These are phyloP conservation scores for Gallinago solitaria DNA, from an alignment of 2,797 vertebrate species.

Conservation along the genomic window DNA sequence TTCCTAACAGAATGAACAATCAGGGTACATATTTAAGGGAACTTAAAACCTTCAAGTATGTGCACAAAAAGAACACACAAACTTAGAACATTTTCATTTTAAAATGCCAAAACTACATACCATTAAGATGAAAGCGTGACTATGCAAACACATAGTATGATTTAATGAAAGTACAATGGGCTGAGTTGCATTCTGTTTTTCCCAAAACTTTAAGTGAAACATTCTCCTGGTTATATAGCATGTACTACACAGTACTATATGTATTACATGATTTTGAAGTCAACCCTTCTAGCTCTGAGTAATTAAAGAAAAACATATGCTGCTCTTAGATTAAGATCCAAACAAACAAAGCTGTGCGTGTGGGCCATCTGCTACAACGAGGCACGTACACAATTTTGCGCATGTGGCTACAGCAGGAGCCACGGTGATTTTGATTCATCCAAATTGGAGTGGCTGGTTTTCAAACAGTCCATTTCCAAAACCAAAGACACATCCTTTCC, in stretches of 20 bases:
- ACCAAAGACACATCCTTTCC: background rate
- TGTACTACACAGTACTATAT: background rate
- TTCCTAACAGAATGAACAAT: background rate
- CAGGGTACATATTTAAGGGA: background rate
- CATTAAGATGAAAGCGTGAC: background rate
- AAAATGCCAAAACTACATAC: background rate
- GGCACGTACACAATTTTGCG: background rate
- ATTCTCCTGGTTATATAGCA: background rate
- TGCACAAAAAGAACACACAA: background rate
- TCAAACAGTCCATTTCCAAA: background rate
- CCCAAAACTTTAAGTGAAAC: background rate
- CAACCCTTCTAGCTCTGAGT: conserved; percentile 32
- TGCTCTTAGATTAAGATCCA: conserved; percentile 57
- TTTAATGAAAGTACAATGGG: background rate
- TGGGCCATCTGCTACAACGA: conserved; percentile 48
- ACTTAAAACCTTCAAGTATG: background rate
- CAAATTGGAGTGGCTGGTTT: background rate
- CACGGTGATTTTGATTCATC: background rate
- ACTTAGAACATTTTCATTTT: background rate
- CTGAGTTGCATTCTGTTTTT: background rate
- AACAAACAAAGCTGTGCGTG: conserved; percentile 47
- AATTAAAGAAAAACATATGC: conserved; percentile 67
- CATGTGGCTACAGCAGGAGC: background rate
- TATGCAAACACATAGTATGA: background rate
- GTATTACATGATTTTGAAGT: conserved; percentile 34